Evolutionary conservation across 2,888 invertebrate genomes (phyloP), one percentile per base, ranked within the genome.

Genomic region (Pycnomerus fuliginosus): DNA sequence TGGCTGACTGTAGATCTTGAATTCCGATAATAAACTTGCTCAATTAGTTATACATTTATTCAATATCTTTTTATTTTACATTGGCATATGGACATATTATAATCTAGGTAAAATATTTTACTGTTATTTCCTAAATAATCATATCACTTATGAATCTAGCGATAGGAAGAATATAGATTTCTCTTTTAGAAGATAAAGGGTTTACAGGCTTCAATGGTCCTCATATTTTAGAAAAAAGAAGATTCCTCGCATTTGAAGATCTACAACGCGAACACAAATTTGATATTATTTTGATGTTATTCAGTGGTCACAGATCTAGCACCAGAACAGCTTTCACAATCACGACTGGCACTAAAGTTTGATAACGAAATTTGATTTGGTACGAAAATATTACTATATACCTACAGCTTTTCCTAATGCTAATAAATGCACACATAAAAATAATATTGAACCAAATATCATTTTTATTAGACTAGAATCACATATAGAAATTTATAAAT

Each of bases 131-230:
- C 48, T 56, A 56, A 47, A 54, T 47, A 7, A 7, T 25, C 11
- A 52, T 60, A 62, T 64, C 53, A 60, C 60, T 64, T 64, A 64
- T 44, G 42, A 22, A 48, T 53, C 60, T 64, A 64, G 51, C 44
- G 58, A 59, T 67, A 66, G 66, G 66, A 67, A 68, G 65, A 67
- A 67, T 64, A 65, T 62, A 65, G 64, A 61, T 64, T 62, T 54
- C 38, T 16, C 48, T 32, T 41, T 34, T 33, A 33, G 40, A 45
- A 30, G 38, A 48, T 34, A 37, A 40, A 37, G 34, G 32, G 36
- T 40, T 37, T 48, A 46, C 34, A 51, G 50, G 46, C 44, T 50
- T 44, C 25, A 53, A 48, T 59, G 59, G 59, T 59, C 59, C 57
- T 48, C 57, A 48, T 31, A 43, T 43, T 40, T 44, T 34, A 17